Evolutionary conservation across 2,888 invertebrate genomes (phyloP).

Genomic region (Mythimna impura): DNA sequence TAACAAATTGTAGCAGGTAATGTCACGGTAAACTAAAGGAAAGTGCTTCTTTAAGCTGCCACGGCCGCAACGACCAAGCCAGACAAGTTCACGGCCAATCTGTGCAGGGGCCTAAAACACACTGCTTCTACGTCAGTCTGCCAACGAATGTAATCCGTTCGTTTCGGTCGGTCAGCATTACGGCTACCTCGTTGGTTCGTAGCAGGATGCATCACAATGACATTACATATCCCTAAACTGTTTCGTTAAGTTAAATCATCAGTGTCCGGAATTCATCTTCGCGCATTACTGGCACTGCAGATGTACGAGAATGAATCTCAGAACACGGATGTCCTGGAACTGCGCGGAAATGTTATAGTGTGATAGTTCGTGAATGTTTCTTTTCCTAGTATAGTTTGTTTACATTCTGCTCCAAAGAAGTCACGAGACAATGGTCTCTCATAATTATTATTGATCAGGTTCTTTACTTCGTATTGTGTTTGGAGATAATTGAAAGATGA

Average conservation of each 20-base stretch:
- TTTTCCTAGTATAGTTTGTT: slow-evolving; percentile 10
- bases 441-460: not conserved
- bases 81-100: too few relatives aligned
- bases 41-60: too few relatives aligned
- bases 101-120: too few relatives aligned
- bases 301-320: not conserved
- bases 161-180: too few relatives aligned
- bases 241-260: slow-evolving; percentile 13
- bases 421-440: slow-evolving; percentile 26
- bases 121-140: too few relatives aligned
- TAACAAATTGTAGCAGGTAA: too few relatives aligned
- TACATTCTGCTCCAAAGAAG: slow-evolving; percentile 2
- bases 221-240: not conserved
- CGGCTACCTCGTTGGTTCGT: too few relatives aligned
- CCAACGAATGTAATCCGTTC: too few relatives aligned
- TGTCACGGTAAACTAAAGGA: too few relatives aligned
- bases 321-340: not conserved
- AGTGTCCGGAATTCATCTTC: slow-evolving; percentile 1
- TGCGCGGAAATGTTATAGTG: not conserved
- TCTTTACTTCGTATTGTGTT: slow-evolving; percentile 5
- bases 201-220: slow-evolving; percentile 14
- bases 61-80: too few relatives aligned
- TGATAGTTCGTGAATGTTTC: not conserved
- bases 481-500: slow-evolving; percentile 10
- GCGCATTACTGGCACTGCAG: not conserved